Evolutionary conservation across 2,113 vertebrate genomes (phyloP), one percentile per base, ranked within the genome.

Genomic region (Mus pahari): DNA sequence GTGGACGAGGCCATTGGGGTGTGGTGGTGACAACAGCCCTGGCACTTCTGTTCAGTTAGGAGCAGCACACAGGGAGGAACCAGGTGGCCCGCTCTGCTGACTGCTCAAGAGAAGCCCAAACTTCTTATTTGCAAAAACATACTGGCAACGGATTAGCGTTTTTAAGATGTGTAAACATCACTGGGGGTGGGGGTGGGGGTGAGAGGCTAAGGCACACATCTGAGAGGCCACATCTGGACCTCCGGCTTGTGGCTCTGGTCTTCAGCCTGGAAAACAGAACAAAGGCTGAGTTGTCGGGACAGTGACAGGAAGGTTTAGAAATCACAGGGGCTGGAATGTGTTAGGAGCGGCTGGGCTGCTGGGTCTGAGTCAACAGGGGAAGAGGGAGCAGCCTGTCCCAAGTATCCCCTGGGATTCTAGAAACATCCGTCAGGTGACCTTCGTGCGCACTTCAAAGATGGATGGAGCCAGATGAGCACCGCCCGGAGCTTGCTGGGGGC

Each of bases 221-320:
- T 77, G 24, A 14, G n/a, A 79, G 94, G 90, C 95, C 8, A 7
- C 95, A 97, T 89, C 90, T 91, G 96, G 95, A 39, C 86, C 93
- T 96, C 89, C 1, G 22, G 42, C 53, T 58, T 53, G 79, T 1
- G 50, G 84, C 94, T 89, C 91, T 77, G 81, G 89, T 93, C 96
- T 96, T 31, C 2, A n/a, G 96, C 81, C 96, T 92, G 95, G 94
- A 94, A 92, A 88, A 73, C 0, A 83, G 95, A 96, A 95, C 96
- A 96, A 94, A 94, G 86, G 91, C 93, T n/a, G 6, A 55, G n/a
- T 48, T 22, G 71, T 24, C 88, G 5, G 95, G 95, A 96, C 86
- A 82, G 60, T 36, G 95, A 64, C 96, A 95, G 73, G 64, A 86
- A 48, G 78, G 42, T 94, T 89, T 97, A 94, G 97, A 91, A 95